phyloP scores from a whole-genome alignment of 2,797 vertebrate species.

The Hippoglossus hippoglossus region DNA sequence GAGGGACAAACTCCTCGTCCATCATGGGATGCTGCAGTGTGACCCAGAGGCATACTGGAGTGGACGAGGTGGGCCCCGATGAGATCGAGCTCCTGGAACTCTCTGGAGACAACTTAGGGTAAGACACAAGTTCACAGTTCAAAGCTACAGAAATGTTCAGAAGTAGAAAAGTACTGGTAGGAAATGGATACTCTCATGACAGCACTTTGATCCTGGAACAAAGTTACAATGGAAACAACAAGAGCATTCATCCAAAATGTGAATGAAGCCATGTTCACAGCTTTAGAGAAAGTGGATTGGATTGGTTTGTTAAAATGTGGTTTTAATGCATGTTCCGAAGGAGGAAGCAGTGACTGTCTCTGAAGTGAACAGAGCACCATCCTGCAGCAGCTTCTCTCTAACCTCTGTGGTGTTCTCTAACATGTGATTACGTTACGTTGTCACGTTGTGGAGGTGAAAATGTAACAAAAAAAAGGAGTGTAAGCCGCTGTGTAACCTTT shows the following conservation, averaged over 20 bases:
- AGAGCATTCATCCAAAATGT: background rate
- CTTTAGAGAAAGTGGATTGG: background rate
- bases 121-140: slow-evolving; percentile 56
- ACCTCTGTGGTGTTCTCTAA: slow-evolving; percentile 37
- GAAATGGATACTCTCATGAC: background rate
- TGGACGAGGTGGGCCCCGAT: slow-evolving; percentile 85
- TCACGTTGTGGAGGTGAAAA: background rate
- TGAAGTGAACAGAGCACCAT: slow-evolving; percentile 10
- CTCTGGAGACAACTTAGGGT: slow-evolving; percentile 79
- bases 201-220: background rate
- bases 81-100: slow-evolving; percentile 87
- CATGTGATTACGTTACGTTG: background rate
- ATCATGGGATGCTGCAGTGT: slow-evolving; percentile 89
- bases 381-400: slow-evolving; percentile 16
- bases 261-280: background rate
- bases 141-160: background rate
- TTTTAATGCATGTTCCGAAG: background rate
- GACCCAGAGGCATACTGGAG: slow-evolving; percentile 82
- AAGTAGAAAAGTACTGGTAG: background rate
- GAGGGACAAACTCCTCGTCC: slow-evolving; percentile 43
- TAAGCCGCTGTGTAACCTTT: background rate
- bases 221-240: background rate
- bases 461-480: background rate
- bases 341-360: slow-evolving; percentile 48
- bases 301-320: background rate